Conservation (phyloP, 1,140 invertebrate genomes). For the Aradophagus sp. region DNA sequence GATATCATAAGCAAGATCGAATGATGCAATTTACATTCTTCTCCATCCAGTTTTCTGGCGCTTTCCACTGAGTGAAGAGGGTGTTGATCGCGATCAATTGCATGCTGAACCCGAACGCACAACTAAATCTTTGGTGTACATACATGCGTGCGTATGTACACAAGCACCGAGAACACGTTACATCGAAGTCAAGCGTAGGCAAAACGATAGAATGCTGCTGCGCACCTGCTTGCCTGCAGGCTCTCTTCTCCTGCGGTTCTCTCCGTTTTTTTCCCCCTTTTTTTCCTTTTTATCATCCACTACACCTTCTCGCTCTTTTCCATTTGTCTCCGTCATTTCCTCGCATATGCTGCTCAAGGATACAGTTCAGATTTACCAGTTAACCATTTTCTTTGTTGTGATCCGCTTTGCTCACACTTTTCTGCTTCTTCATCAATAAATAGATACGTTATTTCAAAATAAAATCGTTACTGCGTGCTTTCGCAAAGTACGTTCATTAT, state of each 20-base stretch:
- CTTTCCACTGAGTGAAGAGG: slow-evolving; percentile 39
- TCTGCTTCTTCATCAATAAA: too few species aligned
- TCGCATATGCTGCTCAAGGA: too few species aligned
- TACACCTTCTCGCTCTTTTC: background rate
- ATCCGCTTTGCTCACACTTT: slow-evolving; percentile 19
- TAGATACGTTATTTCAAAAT: too few species aligned
- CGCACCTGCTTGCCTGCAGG: slow-evolving; percentile 56
- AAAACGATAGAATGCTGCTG: slow-evolving; percentile 53
- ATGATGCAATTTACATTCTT: slow-evolving; percentile 57
- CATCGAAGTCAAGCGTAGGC: slow-evolving; percentile 41
- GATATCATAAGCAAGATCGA: slow-evolving; percentile 49
- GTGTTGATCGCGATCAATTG: slow-evolving; percentile 58
- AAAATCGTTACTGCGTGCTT: too few species aligned
- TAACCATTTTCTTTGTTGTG: slow-evolving; percentile 31
- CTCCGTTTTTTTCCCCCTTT: background rate
- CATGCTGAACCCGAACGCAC: slow-evolving; percentile 40
- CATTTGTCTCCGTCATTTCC: too few species aligned
- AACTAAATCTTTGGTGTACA: slow-evolving; percentile 34
- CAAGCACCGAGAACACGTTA: slow-evolving; percentile 44
- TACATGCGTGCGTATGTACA: slow-evolving; percentile 36
- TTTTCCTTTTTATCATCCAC: background rate
- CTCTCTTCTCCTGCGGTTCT: slow-evolving; percentile 18
- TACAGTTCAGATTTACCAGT: slow-evolving; percentile 9
- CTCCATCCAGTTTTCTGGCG: slow-evolving; percentile 44
- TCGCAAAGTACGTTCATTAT: too few species aligned